A percentile compares a stretch with the other conserved stretches of the same genome.
Conservation (phyloP, 1,140 invertebrate genomes). For the Calycopis cecrops region DNA sequence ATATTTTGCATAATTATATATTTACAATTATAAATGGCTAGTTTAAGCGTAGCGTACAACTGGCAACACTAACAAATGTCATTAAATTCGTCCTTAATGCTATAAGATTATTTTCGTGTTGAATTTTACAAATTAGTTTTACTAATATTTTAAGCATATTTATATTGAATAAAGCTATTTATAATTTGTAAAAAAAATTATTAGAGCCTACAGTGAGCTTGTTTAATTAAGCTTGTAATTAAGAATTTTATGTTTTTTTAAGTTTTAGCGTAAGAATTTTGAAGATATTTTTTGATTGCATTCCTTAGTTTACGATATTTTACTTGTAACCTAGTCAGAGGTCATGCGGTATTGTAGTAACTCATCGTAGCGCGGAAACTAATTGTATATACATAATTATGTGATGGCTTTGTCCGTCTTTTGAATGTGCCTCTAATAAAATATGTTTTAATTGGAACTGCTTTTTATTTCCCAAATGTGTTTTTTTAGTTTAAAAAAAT, state of each 20-base stretch:
- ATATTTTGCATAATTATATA: too few relatives aligned
- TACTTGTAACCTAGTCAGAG: conserved; percentile 60
- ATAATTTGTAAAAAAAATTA: conserved; percentile 7
- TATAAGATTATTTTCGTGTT: conserved; percentile 9
- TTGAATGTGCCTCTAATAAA: conserved; percentile 68
- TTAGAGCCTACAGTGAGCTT: background rate
- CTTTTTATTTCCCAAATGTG: background rate
- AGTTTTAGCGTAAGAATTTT: conserved; percentile 7
- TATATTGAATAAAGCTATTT: conserved; percentile 7
- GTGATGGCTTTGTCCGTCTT: conserved; percentile 44
- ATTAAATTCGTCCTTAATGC: background rate
- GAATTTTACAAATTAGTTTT: conserved; percentile 4
- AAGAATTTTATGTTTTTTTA: background rate
- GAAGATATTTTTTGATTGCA: conserved; percentile 26
- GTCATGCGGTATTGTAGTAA: conserved; percentile 36
- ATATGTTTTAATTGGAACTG: conserved; percentile 40
- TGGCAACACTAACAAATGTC: background rate
- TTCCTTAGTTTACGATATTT: conserved; percentile 36
- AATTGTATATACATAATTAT: conserved; percentile 44
- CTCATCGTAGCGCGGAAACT: conserved; percentile 43
- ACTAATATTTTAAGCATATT: conserved; percentile 8
- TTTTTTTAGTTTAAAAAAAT: background rate
- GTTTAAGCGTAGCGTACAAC: too few relatives aligned
- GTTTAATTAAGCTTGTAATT: too few relatives aligned
- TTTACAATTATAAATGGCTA: too few relatives aligned